Evolutionary conservation across 2,797 vertebrate genomes (phyloP).

Genomic region (Molossus molossus): DNA sequence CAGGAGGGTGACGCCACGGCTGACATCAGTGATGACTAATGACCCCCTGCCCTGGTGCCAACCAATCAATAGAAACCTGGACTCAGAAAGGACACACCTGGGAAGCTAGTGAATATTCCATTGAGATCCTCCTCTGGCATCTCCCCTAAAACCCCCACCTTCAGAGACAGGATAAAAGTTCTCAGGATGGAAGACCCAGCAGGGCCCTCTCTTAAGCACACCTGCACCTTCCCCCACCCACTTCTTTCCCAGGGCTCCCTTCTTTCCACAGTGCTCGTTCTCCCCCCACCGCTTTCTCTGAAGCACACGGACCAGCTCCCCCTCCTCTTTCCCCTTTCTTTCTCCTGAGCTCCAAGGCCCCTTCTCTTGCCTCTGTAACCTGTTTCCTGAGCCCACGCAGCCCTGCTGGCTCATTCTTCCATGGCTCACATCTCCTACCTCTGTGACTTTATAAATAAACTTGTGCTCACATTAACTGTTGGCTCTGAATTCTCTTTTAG

Average conservation of each 20-base stretch:
- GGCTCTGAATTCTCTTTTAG: no score
- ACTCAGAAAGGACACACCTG: not conserved
- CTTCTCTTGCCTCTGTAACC: not conserved
- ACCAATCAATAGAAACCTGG: not conserved
- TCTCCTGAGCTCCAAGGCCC: not conserved
- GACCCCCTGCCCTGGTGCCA: not conserved
- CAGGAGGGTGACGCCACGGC: not conserved
- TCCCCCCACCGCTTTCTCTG: no score
- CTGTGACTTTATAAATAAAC: no score
- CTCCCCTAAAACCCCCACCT: not conserved
- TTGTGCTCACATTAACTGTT: no score
- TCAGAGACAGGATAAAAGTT: not conserved
- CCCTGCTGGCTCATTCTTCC: no score
- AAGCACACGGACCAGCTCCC: no score
- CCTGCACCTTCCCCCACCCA: not conserved
- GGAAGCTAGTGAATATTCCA: not conserved
- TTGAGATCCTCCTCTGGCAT: not conserved
- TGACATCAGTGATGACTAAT: not conserved
- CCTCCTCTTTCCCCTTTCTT: not conserved
- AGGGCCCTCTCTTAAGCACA: no score
- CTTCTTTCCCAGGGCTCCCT: no score
- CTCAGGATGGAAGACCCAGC: not conserved
- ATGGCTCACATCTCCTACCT: no score
- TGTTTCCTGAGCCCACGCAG: no score
- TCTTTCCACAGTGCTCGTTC: no score